These are phyloP conservation scores for Anthoscopus minutus DNA, from an alignment of 2,113 vertebrate genomes.

Conservation along the genomic window DNA sequence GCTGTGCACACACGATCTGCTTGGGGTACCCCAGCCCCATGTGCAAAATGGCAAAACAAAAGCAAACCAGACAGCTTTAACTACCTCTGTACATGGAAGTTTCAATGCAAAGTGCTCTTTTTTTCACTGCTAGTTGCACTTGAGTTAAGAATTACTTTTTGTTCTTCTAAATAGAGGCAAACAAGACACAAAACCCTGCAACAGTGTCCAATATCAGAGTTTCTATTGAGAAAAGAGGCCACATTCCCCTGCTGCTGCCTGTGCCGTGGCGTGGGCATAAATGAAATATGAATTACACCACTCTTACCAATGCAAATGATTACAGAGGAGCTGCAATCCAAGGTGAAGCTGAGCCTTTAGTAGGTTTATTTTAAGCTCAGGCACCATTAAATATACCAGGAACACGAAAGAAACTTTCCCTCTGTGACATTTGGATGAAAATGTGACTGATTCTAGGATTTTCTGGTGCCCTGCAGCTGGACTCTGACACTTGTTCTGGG, in stretches of 20 bases:
- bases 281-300: neutral
- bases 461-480: neutral
- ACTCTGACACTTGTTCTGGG: neutral
- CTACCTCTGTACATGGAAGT: rapidly evolving
- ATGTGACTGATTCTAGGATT: neutral
- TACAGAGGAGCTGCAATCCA: neutral
- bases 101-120: neutral
- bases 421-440: neutral
- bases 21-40: rapidly evolving
- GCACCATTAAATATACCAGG: neutral
- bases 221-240: neutral
- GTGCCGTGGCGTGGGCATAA: neutral
- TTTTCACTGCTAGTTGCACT: neutral
- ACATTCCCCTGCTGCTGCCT: neutral
- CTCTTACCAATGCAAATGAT: neutral
- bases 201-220: neutral
- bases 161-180: neutral
- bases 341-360: neutral
- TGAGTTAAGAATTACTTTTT: neutral
- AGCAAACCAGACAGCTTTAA: neutral
- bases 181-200: neutral
- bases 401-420: neutral
- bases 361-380: constrained; percentile 35
- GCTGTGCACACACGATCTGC: rapidly evolving
- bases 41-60: no score